Base-by-base conservation (phyloP, 2,797 vertebrate genomes). In the Notolepis coatsorum region DNA sequence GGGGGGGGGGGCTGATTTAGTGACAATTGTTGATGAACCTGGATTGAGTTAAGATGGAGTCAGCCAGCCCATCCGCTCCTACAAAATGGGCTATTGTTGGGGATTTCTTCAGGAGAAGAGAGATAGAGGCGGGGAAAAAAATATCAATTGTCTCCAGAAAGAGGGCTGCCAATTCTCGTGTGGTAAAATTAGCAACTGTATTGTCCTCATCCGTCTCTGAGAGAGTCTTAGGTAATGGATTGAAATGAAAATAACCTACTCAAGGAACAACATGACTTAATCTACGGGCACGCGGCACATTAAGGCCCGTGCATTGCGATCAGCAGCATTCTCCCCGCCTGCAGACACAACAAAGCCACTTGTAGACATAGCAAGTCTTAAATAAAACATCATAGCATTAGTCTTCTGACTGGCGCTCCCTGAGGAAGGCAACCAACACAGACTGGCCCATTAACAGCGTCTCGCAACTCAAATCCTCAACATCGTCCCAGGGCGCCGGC, bases 11-110 rank as follows among this genome's bases (percentile, higher is more conserved):
- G 59, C 81, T 79, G 84, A 87, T 87, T 87, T 87, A 81, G 75
- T 81, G 82, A 84, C 85, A 86, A 85, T 80, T 71, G 83, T 75
- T 80, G 75, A 86, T 81, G 84, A 88, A 81, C 80, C 81, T 75
- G 50, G 54, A 88, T 87, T 81, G 79, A 81, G 86, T 89, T 85
- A 82, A 80, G 62, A 86, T 82, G 71, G 77, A 85, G 77, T 71
- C 27, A 28, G 53, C 56, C 18, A 18, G 49, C 43, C 20, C 50
- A 48, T 33, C 43, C 6, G n/a, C 27, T 61, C 59, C 61, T 46
- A 28, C 57, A 42, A 64, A 68, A 63, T 42, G 50, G 24, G 18
- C 17, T 42, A 72, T 61, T 73, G 67, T 75, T 18, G 10, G 42
- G 46, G 57, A 33, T 73, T 82, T 62, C 48, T 21, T 41, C 15